Conservation (phyloP, 2,797 vertebrate genomes). For the Rhinogobio ventralis region DNA sequence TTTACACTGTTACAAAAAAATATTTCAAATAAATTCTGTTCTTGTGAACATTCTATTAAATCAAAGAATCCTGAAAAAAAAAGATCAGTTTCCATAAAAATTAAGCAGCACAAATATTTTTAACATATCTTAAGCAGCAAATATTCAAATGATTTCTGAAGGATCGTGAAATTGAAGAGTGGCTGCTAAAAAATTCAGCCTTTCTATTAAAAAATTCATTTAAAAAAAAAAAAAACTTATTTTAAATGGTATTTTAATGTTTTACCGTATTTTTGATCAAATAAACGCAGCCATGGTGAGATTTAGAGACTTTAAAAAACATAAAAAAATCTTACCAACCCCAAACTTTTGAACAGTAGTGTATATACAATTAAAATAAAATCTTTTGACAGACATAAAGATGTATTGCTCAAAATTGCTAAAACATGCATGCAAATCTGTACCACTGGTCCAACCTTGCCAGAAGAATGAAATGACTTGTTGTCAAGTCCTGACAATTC, state of each 20-base stretch:
- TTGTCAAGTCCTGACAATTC: background rate
- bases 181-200: background rate
- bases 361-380: background rate
- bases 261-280: background rate
- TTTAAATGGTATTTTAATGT: no score
- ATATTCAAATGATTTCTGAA: background rate
- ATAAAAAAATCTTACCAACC: background rate
- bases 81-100: background rate
- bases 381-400: background rate
- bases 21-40: background rate
- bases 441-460: background rate
- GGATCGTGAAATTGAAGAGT: background rate
- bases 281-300: background rate
- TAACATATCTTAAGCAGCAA: background rate
- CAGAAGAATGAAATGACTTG: background rate
- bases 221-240: no score
- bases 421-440: background rate
- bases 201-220: background rate
- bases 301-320: background rate
- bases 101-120: background rate
- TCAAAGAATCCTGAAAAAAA: background rate
- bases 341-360: background rate
- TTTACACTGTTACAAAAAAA: background rate
- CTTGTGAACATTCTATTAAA: background rate
- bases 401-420: background rate